These are phyloP conservation scores for Anguilla rostrata DNA, from an alignment of 2,113 vertebrate species.

Conservation along the genomic window DNA sequence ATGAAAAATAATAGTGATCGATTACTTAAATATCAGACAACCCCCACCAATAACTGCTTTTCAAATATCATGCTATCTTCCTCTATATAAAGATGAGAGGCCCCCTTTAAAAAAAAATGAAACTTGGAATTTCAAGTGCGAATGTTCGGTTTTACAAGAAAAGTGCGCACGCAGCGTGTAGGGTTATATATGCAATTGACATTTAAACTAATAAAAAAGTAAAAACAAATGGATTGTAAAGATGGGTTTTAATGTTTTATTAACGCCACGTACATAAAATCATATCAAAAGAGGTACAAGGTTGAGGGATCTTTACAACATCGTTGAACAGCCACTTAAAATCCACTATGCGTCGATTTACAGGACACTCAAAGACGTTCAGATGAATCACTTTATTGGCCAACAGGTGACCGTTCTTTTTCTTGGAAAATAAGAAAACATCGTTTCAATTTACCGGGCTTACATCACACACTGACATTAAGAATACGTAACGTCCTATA, in stretches of 20 bases:
- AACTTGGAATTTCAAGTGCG: no score
- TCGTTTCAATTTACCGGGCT: constrained; percentile 57
- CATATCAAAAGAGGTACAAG: constrained; percentile 72
- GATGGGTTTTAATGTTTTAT: constrained; percentile 64
- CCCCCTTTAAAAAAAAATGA: background rate
- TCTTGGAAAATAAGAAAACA: constrained; percentile 49
- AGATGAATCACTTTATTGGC: constrained; percentile 30
- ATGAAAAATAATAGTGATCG: background rate
- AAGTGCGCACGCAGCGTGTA: background rate
- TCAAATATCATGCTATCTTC: background rate
- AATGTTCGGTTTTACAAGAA: no score
- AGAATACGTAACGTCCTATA: constrained; percentile 69
- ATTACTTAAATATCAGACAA: background rate
- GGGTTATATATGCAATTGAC: background rate
- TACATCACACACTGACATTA: constrained; percentile 71
- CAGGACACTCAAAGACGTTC: constrained; percentile 58
- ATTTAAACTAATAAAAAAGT: constrained; percentile 14
- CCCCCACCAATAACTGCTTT: constrained; percentile 2
- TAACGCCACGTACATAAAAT: constrained; percentile 79
- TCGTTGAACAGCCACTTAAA: constrained; percentile 67
- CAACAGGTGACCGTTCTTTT: constrained; percentile 46
- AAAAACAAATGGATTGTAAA: constrained; percentile 28
- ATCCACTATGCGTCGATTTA: constrained; percentile 61
- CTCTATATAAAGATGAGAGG: no score
- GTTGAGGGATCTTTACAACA: constrained; percentile 53